These are phyloP conservation scores for Drosophila repletoides DNA, from an alignment of 1,140 invertebrate genomes.

Conservation along the genomic window DNA sequence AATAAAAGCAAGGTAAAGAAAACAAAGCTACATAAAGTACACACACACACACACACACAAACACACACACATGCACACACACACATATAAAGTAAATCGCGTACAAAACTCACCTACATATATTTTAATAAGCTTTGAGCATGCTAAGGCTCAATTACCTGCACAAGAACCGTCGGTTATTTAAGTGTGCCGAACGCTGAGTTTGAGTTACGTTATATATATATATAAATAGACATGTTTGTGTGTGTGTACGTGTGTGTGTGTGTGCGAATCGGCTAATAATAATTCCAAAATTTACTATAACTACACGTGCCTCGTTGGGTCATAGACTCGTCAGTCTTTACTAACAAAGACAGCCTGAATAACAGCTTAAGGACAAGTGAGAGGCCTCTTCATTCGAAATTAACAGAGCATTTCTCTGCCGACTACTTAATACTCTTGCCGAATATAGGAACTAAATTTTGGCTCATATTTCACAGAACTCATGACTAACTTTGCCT, in stretches of 20 bases:
- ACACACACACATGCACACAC: slow-evolving; percentile 4
- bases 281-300: slow-evolving; percentile 27
- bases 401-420: too few relatives aligned
- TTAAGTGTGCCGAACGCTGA: slow-evolving; percentile 25
- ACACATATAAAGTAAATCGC: slow-evolving; percentile 17
- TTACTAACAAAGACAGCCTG: neutral
- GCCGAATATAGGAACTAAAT: too few relatives aligned
- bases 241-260: neutral
- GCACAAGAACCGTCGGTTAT: slow-evolving; percentile 43
- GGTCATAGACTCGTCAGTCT: neutral
- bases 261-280: slow-evolving; percentile 6
- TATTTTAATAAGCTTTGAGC: slow-evolving; percentile 65
- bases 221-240: neutral
- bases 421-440: too few relatives aligned
- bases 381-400: too few relatives aligned
- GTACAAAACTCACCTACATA: slow-evolving; percentile 26
- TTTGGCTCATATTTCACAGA: too few relatives aligned
- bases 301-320: slow-evolving; percentile 13
- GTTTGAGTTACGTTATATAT: neutral
- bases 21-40: slow-evolving; percentile 39
- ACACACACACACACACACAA: slow-evolving; percentile 2
- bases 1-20: slow-evolving; percentile 47
- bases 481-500: too few relatives aligned
- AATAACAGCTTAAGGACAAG: too few relatives aligned
- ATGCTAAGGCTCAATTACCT: slow-evolving; percentile 63